Evolutionary conservation across 1,140 invertebrate genomes (phyloP).

Genomic region (Leucophenga varia): DNA sequence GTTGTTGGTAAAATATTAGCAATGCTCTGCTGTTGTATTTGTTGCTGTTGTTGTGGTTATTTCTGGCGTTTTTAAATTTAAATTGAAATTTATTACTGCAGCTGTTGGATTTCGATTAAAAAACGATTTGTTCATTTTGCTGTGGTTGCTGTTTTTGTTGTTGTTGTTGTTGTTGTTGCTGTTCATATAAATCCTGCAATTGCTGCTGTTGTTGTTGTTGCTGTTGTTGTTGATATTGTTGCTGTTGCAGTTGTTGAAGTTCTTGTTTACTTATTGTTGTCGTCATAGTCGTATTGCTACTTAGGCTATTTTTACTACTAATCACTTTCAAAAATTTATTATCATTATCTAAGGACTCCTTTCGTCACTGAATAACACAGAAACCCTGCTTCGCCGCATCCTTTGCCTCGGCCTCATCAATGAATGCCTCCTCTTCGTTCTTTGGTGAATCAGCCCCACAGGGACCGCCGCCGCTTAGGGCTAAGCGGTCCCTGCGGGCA

Average conservation of each 20-base stretch:
- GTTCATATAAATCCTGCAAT: too few species aligned
- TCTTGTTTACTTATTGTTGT: slow-evolving; percentile 57
- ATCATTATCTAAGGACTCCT: slow-evolving; percentile 59
- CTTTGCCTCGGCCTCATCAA: slow-evolving; percentile 59
- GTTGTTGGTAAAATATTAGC: slow-evolving; percentile 8
- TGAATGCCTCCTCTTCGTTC: slow-evolving; percentile 61
- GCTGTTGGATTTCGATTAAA: too few species aligned
- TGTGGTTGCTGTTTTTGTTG: slow-evolving; percentile 18
- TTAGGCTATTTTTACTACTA: slow-evolving; percentile 57
- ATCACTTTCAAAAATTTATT: slow-evolving; percentile 58
- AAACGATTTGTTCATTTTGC: too few species aligned
- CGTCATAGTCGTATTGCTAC: slow-evolving; percentile 55
- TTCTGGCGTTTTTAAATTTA: too few species aligned
- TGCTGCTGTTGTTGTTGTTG: slow-evolving; percentile 16
- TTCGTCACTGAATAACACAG: slow-evolving; percentile 72
- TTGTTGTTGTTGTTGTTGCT: slow-evolving; percentile 16
- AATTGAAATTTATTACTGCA: neutral
- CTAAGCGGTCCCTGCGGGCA: slow-evolving; percentile 55
- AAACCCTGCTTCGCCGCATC: slow-evolving; percentile 65
- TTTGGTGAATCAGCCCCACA: slow-evolving; percentile 60
- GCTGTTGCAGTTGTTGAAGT: slow-evolving; percentile 40
- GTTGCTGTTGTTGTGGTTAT: slow-evolving; percentile 8
- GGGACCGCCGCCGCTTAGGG: slow-evolving; percentile 57
- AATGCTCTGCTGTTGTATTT: slow-evolving; percentile 8
- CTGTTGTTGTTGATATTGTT: slow-evolving; percentile 24